Evolutionary conservation across 2,797 vertebrate species (phyloP).

Genomic region (Pitangus sulphuratus): DNA sequence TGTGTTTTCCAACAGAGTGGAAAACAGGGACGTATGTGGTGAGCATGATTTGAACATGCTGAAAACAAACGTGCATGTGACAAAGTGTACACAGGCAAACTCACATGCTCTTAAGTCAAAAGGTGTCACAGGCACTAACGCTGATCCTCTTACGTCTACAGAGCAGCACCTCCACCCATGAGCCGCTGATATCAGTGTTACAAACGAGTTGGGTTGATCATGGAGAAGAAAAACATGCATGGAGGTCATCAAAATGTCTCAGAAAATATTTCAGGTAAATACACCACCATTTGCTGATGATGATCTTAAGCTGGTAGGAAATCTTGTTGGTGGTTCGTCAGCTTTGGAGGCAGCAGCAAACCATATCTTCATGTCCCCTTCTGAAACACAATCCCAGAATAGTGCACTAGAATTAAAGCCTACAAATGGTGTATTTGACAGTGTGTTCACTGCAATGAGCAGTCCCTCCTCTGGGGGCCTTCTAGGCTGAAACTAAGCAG

Average conservation of each 20-base stretch:
- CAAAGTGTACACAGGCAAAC: not conserved
- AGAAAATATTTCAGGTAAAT: not conserved
- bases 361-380: not conserved
- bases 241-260: not conserved
- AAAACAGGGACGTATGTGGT: not conserved
- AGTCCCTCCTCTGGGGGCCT: not conserved
- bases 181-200: not conserved
- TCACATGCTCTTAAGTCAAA: not conserved
- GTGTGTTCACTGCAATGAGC: not conserved
- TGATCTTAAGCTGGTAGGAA: not conserved
- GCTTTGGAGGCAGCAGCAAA: not conserved
- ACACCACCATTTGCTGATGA: fast-evolving
- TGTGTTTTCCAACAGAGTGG: not conserved
- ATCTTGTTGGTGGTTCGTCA: not conserved
- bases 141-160: not conserved
- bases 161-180: not conserved
- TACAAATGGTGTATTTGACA: not conserved
- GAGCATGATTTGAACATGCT: not conserved
- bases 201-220: not conserved
- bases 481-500: not conserved
- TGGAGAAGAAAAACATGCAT: not conserved
- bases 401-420: not conserved
- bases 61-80: not conserved
- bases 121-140: not conserved
- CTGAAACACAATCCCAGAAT: not conserved